Percentiles rank a stretch among this genome's conserved stretches.
Conservation (phyloP, 1,140 invertebrate species). For the Pseudomyrmex cubaensis region DNA sequence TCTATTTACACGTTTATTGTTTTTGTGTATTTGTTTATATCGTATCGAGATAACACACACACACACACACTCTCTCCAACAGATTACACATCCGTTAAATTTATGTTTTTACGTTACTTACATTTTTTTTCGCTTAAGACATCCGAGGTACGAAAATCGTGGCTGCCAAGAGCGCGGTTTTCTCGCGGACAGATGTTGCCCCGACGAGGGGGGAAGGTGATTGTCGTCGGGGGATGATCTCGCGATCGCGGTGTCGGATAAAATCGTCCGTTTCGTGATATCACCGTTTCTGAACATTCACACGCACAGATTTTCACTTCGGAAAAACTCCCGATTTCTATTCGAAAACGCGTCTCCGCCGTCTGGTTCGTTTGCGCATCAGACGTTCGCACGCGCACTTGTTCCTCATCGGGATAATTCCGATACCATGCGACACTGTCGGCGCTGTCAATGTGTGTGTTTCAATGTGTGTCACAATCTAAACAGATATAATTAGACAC, state of each 20-base stretch:
- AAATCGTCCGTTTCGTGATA: not conserved
- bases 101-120: constrained; percentile 69
- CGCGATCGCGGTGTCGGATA: constrained; percentile 40
- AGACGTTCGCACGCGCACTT: constrained; percentile 71
- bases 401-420: constrained; percentile 60
- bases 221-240: constrained; percentile 19
- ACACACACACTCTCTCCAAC: too few species aligned
- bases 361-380: constrained; percentile 63
- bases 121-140: constrained; percentile 80
- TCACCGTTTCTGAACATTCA: constrained; percentile 3
- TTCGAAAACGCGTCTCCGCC: constrained; percentile 53
- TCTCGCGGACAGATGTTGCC: constrained; percentile 17
- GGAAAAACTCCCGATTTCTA: not conserved
- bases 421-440: constrained; percentile 5
- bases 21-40: too few species aligned
- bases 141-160: constrained; percentile 76
- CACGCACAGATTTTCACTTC: constrained; percentile 20
- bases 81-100: too few species aligned
- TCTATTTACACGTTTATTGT: too few species aligned
- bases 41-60: too few species aligned
- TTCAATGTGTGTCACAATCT: too few species aligned
- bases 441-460: not conserved
- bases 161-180: constrained; percentile 12
- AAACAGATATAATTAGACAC: too few species aligned
- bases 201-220: not conserved